Conservation (phyloP, 2,888 invertebrate genomes). For the Dysmachus trigonus region DNA sequence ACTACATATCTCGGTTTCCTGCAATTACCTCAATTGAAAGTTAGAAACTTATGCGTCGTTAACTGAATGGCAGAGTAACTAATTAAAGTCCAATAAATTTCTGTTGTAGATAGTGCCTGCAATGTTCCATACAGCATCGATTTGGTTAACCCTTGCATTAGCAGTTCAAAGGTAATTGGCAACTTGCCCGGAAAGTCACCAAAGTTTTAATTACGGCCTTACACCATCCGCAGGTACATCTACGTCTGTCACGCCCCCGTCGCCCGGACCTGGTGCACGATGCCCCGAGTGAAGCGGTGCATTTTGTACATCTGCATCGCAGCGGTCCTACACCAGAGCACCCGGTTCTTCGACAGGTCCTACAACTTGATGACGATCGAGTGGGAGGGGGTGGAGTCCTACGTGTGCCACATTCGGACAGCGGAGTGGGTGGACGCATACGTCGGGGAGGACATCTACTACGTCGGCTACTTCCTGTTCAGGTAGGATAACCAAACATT, state of each 20-base stretch:
- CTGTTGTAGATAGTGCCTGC: slow-evolving; percentile 71
- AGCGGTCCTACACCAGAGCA: slow-evolving; percentile 83
- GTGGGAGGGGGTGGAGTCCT: slow-evolving; percentile 74
- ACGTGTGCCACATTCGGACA: slow-evolving; percentile 73
- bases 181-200: background rate
- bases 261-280: slow-evolving; percentile 81
- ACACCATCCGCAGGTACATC: slow-evolving; percentile 73
- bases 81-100: background rate
- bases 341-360: slow-evolving; percentile 80
- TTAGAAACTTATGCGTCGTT: background rate
- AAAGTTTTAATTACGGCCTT: background rate
- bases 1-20: background rate
- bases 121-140: slow-evolving; percentile 92
- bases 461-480: slow-evolving; percentile 83
- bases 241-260: slow-evolving; percentile 93
- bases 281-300: slow-evolving; percentile 79
- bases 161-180: slow-evolving; percentile 78
- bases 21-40: background rate
- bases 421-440: slow-evolving; percentile 77
- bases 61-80: background rate
- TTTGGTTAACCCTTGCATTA: slow-evolving; percentile 90
- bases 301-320: slow-evolving; percentile 80
- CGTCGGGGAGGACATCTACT: slow-evolving; percentile 79
- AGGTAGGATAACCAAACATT: no score
- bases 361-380: slow-evolving; percentile 71